Evolutionary conservation across 2,888 invertebrate genomes (phyloP).

Genomic region (Nephrotoma flavescens): DNA sequence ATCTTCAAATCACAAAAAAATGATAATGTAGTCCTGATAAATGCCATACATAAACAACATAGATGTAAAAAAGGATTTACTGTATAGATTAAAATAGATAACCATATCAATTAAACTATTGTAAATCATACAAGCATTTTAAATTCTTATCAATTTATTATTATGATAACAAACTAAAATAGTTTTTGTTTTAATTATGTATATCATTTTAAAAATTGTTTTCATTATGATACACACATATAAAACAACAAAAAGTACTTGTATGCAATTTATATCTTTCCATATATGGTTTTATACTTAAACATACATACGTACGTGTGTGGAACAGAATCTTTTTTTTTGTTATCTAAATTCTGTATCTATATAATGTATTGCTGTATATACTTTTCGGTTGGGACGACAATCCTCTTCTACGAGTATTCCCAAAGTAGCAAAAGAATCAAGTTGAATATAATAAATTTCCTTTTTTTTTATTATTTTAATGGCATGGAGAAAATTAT

Average conservation of each 20-base stretch:
- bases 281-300: neutral
- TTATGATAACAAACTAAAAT: neutral
- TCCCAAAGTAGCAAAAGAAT: constrained; percentile 2
- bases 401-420: neutral
- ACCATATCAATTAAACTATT: neutral
- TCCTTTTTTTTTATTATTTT: neutral
- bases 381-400: neutral
- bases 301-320: neutral
- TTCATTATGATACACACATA: neutral
- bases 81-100: neutral
- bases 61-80: neutral
- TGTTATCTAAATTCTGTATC: neutral
- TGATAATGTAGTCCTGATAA: neutral
- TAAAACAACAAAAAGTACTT: neutral
- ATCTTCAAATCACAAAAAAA: neutral
- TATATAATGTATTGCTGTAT: neutral
- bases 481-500: neutral
- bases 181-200: neutral
- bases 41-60: neutral
- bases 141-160: neutral
- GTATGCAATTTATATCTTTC: neutral
- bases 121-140: neutral
- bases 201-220: neutral
- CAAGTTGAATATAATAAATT: neutral
- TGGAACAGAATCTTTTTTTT: neutral